Base-by-base conservation (phyloP, 2,797 vertebrate species). In the Botia almorhae region DNA sequence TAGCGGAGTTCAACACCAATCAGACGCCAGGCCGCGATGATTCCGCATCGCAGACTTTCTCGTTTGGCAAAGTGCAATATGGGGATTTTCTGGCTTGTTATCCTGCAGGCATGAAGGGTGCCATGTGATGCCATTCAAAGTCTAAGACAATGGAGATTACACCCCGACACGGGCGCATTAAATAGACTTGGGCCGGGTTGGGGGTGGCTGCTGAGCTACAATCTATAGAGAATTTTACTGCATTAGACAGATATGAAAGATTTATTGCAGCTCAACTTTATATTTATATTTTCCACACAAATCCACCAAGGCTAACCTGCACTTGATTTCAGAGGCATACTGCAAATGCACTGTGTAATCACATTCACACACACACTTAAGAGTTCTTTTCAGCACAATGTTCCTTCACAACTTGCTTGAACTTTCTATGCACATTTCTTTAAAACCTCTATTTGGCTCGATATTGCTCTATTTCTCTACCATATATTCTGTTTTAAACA, bases 1-100 rank as follows among this genome's bases (percentile, higher is more conserved):
- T 39, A 4, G 12, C 16, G 23, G 72, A 63, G 86, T 87, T 86
- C 76, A 87, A 89, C 87, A 90, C 87, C 88, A 90, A 91, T 91
- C 90, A 90, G 85, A 86, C 78, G 81, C 81, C 76, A 78, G 11
- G 78, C 63, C 53, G 33, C 43, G 7, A 87, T 84, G 81, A 89
- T 92, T 92, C 84, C 72, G 69, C 89, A 86, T 88, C 87, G 81
- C 68, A 81, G 85, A 76, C 67, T 86, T 83, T 67, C 76, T 80
- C 23, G 74, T 82, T 83, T 85, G 85, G 81, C 78, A 89, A 89
- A 87, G 83, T 36, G 69, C 76, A 88, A 82, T 86, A 82, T 87
- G 84, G 74, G 82, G 76, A n/a, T 83, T 82, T 90, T 87, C 81
- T 84, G 86, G 86, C 87, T 87, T 87, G 7, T 82, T 80, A 81